Conservation (phyloP, 2,888 invertebrate species). For the Sesamia inferens region DNA sequence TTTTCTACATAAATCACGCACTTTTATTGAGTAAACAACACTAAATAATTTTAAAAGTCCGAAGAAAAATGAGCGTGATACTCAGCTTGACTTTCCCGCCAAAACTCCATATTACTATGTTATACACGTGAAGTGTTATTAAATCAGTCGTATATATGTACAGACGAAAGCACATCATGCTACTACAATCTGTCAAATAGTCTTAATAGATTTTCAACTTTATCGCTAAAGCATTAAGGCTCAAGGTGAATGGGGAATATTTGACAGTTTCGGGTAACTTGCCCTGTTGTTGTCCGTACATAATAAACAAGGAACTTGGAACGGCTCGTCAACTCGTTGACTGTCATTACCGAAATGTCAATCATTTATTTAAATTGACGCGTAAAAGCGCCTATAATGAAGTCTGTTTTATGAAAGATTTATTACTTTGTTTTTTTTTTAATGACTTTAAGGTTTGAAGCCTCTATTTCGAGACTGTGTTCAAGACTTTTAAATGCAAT, state of each 20-base stretch:
- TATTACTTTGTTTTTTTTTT: constrained; percentile 39
- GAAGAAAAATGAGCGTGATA: no score
- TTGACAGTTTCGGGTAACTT: neutral
- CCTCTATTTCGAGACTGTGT: neutral
- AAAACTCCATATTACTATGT: no score
- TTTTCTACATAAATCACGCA: no score
- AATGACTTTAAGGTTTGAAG: constrained; percentile 5
- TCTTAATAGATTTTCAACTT: no score
- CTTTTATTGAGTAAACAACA: no score
- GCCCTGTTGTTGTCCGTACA: no score
- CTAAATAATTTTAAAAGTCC: no score
- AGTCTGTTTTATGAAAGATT: constrained; percentile 53
- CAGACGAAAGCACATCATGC: no score
- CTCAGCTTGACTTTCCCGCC: no score
- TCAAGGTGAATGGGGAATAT: constrained; percentile 2
- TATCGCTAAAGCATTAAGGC: no score
- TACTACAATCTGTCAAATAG: no score
- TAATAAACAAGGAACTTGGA: constrained; percentile 24
- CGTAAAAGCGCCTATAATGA: constrained; percentile 56
- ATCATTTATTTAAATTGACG: constrained; percentile 67
- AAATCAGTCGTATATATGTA: constrained; percentile 40
- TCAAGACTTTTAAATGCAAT: neutral
- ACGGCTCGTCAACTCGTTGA: constrained; percentile 59
- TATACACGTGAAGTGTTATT: constrained; percentile 36
- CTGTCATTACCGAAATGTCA: constrained; percentile 57